phyloP scores from a whole-genome alignment of 2,888 invertebrate genomes.

The Rotaria macrura region DNA sequence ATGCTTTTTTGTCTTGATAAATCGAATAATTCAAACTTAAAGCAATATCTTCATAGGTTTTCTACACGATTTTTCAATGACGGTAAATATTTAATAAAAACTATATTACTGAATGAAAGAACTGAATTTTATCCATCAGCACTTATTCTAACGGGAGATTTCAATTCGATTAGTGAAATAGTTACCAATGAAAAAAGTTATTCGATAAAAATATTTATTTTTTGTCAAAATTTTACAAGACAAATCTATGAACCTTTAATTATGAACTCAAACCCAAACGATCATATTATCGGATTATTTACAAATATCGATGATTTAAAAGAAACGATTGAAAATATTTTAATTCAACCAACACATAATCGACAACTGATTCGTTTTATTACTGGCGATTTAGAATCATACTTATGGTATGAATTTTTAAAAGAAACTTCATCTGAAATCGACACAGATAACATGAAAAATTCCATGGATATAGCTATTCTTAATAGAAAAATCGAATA shows the following conservation, averaged over 20 bases:
- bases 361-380: background rate
- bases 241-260: background rate
- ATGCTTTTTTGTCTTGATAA: background rate
- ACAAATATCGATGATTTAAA: background rate
- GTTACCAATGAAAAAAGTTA: background rate
- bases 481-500: background rate
- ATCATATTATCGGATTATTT: background rate
- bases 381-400: background rate
- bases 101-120: background rate
- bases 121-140: background rate
- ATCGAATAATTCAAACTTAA: background rate
- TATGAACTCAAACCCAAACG: background rate
- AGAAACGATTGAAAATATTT: background rate
- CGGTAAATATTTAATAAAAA: background rate
- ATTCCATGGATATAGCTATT: background rate
- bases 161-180: background rate
- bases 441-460: background rate
- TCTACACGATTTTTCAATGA: background rate
- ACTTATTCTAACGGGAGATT: background rate
- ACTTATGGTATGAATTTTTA: constrained; percentile 12
- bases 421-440: background rate
- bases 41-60: background rate
- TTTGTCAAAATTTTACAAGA: background rate
- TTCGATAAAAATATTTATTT: background rate
- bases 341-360: background rate